Evolutionary conservation across 2,797 vertebrate genomes (phyloP), one percentile per base, ranked within the genome.

Genomic region (Eulemur coronatus): DNA sequence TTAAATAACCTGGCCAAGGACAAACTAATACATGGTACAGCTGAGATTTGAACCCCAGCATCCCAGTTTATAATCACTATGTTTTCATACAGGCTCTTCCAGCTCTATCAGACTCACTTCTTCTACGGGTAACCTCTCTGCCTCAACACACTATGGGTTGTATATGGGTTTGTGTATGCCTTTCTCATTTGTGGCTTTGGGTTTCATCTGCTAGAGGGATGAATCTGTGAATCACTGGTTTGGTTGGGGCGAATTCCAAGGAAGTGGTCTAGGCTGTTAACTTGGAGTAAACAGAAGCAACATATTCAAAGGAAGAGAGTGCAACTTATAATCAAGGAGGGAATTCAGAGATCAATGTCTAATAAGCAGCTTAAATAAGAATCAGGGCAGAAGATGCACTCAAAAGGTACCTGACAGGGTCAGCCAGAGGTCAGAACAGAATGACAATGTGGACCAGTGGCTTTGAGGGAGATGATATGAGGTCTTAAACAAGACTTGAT

Each of bases 281-380:
- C 14, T 24, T 90, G 6, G 13, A 78, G 15, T 95, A 89, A 95
- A 90, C 24, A 89, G 57, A 90, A 94, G 14, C 15, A 84, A 69
- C 38, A 65, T 35, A 82, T 52, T 95, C 48, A 73, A 94, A 96
- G n/a, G 67, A 85, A 73, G 61, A 69, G 35, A 76, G 43, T 70
- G 8, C 24, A 65, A 87, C 59, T 38, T 84, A 46, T 10, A 93
- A 70, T 57, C 48, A 95, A 92, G 73, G 24, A 84, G 20, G 5
- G 5, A 85, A 65, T 72, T 93, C 75, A 61, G 50, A 96, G 48
- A 87, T 81, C 41, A 61, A 82, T 88, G n/a, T 43, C 24, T 50
- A 90, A 84, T 95, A 89, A 94, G 4, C 10, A 93, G 38, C 22
- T 80, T 89, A 86, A 94, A 33, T 67, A 86, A 96, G 38, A 97